Evolutionary conservation across 2,113 vertebrate genomes (phyloP), one percentile per base, ranked within the genome.

Genomic region (Solea solea): DNA sequence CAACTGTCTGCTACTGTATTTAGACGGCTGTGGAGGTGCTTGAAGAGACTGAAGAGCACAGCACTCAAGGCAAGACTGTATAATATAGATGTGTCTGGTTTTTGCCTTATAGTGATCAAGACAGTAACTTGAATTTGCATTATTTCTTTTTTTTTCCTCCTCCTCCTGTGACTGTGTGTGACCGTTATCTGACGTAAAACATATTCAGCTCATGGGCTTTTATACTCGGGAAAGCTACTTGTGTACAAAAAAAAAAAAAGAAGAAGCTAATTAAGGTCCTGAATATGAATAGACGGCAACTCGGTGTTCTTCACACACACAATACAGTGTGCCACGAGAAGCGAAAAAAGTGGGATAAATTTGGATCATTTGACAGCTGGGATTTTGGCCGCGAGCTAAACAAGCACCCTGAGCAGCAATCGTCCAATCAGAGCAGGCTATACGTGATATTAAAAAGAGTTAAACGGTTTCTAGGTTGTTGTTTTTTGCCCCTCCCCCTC

Each of bases 261-360:
- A 21, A 21, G 21, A 21, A 21, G 21, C n/a, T 56, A 59, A 68
- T 70, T 49, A 73, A 58, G 34, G 46, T 66, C 12, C 42, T 55
- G 45, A 59, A 46, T 80, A 74, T 64, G 44, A 66, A 76, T 15
- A 65, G 50, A 71, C 76, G 71, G 77, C 76, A 48, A 73, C 66
- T 81, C 46, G 70, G 69, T 86, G 69, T 72, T 74, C 75, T 81
- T 82, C 64, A 76, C 62, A 78, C 42, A 76, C 66, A 81, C 9
- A 65, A 59, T 25, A 15, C n/a, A 48, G 48, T 62, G 44, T 65
- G 76, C 46, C 8, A 52, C 64, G 45, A 80, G 77, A 76, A 61
- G 70, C 60, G 80, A 62, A 81, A 76, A 46, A 46, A 45, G 44
- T 77, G 53, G 70, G 64, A 56, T 51, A 46, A 52, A 70, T 67